These are phyloP conservation scores for Cotesia vestalis DNA, from an alignment of 1,140 invertebrate genomes.

Conservation along the genomic window DNA sequence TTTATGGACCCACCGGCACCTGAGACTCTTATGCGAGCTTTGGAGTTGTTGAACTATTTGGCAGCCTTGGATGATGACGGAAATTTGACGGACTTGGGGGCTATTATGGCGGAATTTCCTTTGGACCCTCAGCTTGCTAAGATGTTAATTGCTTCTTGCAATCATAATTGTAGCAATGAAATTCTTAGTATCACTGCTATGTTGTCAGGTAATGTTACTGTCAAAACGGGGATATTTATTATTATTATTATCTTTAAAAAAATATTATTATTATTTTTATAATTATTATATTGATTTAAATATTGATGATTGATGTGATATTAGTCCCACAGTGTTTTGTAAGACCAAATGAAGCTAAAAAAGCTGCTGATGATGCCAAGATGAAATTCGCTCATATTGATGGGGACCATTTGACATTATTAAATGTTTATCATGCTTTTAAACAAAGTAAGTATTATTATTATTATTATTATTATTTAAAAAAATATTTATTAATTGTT, in stretches of 20 bases:
- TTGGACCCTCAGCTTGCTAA: slow-evolving; percentile 98
- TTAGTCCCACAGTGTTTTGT: slow-evolving; percentile 99
- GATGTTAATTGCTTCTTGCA: slow-evolving; percentile 96
- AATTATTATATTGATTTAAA: slow-evolving; percentile 50
- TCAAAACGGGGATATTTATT: background rate
- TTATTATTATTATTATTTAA: slow-evolving; percentile 22
- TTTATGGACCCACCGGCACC: slow-evolving; percentile 99
- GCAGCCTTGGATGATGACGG: slow-evolving; percentile 97
- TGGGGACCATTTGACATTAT: slow-evolving; percentile 95
- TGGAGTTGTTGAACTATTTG: slow-evolving; percentile 97
- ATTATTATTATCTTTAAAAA: background rate
- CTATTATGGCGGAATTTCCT: slow-evolving; percentile 99
- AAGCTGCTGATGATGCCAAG: slow-evolving; percentile 98
- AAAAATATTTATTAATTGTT: slow-evolving; percentile 12
- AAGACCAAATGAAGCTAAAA: slow-evolving; percentile 98
- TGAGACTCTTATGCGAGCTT: slow-evolving; percentile 98
- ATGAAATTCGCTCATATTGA: slow-evolving; percentile 99
- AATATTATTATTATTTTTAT: background rate
- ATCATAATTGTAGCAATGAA: slow-evolving; percentile 99
- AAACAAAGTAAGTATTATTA: slow-evolving; percentile 91
- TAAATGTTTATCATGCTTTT: slow-evolving; percentile 98
- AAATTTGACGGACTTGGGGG: slow-evolving; percentile 94
- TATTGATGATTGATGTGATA: slow-evolving; percentile 66
- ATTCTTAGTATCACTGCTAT: slow-evolving; percentile 99
- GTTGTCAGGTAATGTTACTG: slow-evolving; percentile 86